A percentile compares a stretch with the other conserved stretches of the same genome.
Evolutionary conservation across 2,888 invertebrate genomes (phyloP).

Genomic region (Cataglyphis albicans): DNA sequence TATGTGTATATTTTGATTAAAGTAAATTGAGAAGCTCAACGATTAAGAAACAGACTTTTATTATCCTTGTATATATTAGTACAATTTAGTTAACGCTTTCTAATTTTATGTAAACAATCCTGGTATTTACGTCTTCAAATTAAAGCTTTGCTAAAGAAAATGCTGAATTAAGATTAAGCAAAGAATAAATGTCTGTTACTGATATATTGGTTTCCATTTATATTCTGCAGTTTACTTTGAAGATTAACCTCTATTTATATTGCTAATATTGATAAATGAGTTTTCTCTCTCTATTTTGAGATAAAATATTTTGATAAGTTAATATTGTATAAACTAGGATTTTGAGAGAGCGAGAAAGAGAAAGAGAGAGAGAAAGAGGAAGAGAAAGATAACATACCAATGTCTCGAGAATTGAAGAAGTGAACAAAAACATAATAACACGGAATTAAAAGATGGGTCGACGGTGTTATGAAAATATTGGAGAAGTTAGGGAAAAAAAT

Average conservation of each 20-base stretch:
- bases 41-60: not conserved
- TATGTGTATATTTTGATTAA: not conserved
- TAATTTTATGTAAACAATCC: not conserved
- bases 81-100: not conserved
- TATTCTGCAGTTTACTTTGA: constrained; percentile 1
- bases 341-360: not conserved
- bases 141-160: constrained; percentile 5
- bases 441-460: constrained; percentile 11
- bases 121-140: not conserved
- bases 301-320: constrained; percentile 14
- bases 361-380: too few relatives aligned
- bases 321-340: not conserved
- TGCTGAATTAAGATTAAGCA: not conserved
- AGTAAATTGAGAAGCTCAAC: not conserved
- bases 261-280: constrained; percentile 20
- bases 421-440: not conserved
- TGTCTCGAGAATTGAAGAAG: constrained; percentile 20
- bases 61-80: not conserved
- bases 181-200: not conserved
- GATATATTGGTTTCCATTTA: not conserved
- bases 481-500: not conserved
- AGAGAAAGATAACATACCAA: not conserved
- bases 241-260: constrained; percentile 8
- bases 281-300: not conserved
- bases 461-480: constrained; percentile 17